phyloP scores from a whole-genome alignment of 2,113 vertebrate species.

The Globicephala melas region DNA sequence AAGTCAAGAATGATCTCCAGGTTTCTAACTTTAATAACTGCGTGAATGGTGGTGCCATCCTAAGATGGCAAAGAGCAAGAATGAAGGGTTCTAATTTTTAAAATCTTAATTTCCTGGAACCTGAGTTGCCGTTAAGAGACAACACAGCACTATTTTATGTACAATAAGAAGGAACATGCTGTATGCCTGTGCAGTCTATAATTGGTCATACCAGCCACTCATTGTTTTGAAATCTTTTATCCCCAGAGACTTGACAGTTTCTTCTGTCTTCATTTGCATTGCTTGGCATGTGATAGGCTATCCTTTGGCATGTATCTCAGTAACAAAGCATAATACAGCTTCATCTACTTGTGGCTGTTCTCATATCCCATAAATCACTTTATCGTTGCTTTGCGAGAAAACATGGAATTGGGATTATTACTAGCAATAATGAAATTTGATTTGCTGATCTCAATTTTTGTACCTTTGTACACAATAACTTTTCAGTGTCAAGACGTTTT shows the following conservation, averaged over 20 bases:
- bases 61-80: neutral
- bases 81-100: neutral
- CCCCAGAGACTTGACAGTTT: neutral
- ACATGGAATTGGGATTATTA: neutral
- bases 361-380: neutral
- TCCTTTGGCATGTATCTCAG: constrained; percentile 15
- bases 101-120: neutral
- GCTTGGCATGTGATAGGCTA: neutral
- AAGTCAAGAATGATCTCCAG: neutral
- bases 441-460: constrained; percentile 11
- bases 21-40: constrained; percentile 18
- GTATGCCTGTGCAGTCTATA: neutral
- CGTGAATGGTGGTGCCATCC: neutral
- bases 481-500: neutral
- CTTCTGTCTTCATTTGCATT: neutral
- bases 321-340: constrained; percentile 16
- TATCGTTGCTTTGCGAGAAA: constrained; percentile 2
- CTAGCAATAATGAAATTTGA: neutral
- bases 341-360: neutral
- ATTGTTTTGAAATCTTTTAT: constrained; percentile 18
- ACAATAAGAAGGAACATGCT: neutral
- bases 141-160: neutral
- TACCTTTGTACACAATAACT: neutral
- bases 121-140: constrained; percentile 20
- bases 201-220: neutral